These are phyloP conservation scores for Actias luna DNA, from an alignment of 2,888 invertebrate genomes.

Conservation along the genomic window DNA sequence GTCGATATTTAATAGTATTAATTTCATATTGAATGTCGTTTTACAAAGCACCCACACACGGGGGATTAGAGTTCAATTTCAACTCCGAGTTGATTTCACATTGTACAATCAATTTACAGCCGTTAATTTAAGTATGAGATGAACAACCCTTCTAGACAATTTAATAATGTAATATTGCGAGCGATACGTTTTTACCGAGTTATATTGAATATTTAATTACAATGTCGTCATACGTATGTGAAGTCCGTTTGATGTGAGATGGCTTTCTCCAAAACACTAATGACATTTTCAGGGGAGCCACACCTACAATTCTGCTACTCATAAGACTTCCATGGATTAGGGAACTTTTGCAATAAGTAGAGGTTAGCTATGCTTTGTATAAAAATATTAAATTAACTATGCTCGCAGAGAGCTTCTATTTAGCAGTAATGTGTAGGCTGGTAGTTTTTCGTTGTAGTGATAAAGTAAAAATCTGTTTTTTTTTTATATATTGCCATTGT, in stretches of 20 bases:
- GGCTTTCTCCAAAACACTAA: conserved; percentile 63
- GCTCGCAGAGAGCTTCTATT: too few relatives aligned
- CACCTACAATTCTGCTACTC: conserved; percentile 41
- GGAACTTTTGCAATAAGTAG: not conserved
- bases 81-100: not conserved
- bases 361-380: not conserved
- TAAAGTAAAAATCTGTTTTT: too few relatives aligned
- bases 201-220: conserved; percentile 74
- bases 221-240: conserved; percentile 63
- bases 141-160: conserved; percentile 61
- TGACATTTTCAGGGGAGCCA: conserved; percentile 69
- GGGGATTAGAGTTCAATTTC: not conserved
- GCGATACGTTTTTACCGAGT: conserved; percentile 69
- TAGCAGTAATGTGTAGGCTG: too few relatives aligned
- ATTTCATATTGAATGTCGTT: not conserved
- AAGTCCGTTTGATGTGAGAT: conserved; percentile 75
- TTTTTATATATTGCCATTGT: too few relatives aligned
- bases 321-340: conserved; percentile 17
- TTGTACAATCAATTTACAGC: conserved; percentile 18
- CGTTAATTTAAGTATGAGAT: conserved; percentile 25
- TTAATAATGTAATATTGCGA: conserved; percentile 65
- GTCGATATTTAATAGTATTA: not conserved
- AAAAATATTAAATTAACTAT: too few relatives aligned
- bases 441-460: too few relatives aligned
- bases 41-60: not conserved